Conservation (phyloP, 1,140 invertebrate species). For the Bombus confusus region DNA sequence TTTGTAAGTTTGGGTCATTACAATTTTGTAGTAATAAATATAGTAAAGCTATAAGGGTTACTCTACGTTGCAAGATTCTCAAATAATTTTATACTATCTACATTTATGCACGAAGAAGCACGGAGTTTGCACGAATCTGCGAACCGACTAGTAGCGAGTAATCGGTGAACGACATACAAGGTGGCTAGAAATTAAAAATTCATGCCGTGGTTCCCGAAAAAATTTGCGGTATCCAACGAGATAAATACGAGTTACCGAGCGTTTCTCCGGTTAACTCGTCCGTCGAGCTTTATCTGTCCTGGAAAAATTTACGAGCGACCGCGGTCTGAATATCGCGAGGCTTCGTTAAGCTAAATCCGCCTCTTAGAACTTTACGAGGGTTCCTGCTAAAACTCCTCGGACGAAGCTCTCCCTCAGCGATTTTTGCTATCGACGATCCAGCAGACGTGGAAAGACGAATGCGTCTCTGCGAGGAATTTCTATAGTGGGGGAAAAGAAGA, state of each 20-base stretch:
- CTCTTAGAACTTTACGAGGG: constrained; percentile 20
- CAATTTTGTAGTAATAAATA: too few species aligned
- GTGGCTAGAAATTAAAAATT: constrained; percentile 3
- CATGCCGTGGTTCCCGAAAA: background rate
- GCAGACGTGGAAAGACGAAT: background rate
- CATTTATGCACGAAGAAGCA: background rate
- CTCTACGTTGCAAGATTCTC: too few species aligned
- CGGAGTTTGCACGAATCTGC: background rate
- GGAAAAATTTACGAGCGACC: constrained; percentile 16
- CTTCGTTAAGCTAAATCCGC: constrained; percentile 33
- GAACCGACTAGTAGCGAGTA: background rate
- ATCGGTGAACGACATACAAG: background rate
- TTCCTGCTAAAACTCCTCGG: background rate
- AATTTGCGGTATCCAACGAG: constrained; percentile 9
- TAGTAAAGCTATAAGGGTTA: too few species aligned
- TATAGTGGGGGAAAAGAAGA: background rate
- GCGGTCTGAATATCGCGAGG: constrained; percentile 31
- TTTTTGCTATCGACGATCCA: constrained; percentile 3
- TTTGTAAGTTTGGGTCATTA: too few species aligned
- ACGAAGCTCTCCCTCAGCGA: background rate
- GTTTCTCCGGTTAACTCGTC: background rate
- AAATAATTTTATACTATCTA: too few species aligned
- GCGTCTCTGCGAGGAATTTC: background rate
- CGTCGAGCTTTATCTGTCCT: constrained; percentile 7
- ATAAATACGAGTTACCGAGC: constrained; percentile 1